Evolutionary conservation across 1,140 invertebrate genomes (phyloP).

Genomic region (Paralvinella palmiformis): DNA sequence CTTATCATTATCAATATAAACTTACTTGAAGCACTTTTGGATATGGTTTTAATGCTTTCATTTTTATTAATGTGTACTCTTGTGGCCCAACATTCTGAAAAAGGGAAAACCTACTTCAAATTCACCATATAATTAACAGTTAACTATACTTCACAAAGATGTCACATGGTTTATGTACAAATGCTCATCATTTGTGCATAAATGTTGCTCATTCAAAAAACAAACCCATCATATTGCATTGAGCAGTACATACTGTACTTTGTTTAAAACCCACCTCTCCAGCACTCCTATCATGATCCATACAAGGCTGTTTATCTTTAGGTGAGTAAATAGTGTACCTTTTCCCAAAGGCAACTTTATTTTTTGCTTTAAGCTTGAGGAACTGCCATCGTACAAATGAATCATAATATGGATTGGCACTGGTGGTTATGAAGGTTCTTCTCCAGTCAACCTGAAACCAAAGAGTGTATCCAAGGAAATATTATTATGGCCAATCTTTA

Average conservation of each 20-base stretch:
- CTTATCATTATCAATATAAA: neutral
- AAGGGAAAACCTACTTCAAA: too few relatives aligned
- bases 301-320: slow-evolving; percentile 94
- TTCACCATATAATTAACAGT: too few relatives aligned
- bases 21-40: slow-evolving; percentile 61
- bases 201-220: too few relatives aligned
- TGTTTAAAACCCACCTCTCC: slow-evolving; percentile 68
- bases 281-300: slow-evolving; percentile 95
- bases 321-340: slow-evolving; percentile 94
- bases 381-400: slow-evolving; percentile 98
- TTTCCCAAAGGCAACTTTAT: slow-evolving; percentile 95
- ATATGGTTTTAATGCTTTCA: slow-evolving; percentile 72
- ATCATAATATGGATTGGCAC: slow-evolving; percentile 96
- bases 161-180: too few relatives aligned
- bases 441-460: slow-evolving; percentile 86
- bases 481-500: neutral
- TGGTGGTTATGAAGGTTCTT: slow-evolving; percentile 94
- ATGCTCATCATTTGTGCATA: too few relatives aligned
- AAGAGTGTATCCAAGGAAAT: neutral
- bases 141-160: too few relatives aligned
- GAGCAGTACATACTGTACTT: too few relatives aligned
- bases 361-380: slow-evolving; percentile 73
- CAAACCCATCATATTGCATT: too few relatives aligned
- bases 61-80: slow-evolving; percentile 96
- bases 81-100: slow-evolving; percentile 84